Percentiles rank a stretch among this genome's conserved stretches.
Evolutionary conservation across 2,113 vertebrate genomes (phyloP).

Genomic region (Pleuronectes platessa): DNA sequence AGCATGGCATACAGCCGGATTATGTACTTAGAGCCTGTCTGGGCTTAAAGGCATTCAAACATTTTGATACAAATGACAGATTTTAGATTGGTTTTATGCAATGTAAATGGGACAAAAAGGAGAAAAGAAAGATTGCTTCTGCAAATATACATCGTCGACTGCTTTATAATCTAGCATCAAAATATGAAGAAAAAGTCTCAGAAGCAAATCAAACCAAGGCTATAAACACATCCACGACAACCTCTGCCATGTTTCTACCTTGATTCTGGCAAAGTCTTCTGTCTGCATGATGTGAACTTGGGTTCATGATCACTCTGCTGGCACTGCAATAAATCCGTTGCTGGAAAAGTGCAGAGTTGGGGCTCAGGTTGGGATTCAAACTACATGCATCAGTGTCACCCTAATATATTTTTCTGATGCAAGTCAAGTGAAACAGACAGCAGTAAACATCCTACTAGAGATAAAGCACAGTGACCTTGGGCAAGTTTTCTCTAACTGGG

Average conservation of each 20-base stretch:
- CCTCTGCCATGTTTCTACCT: neutral
- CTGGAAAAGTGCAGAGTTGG: constrained; percentile 21
- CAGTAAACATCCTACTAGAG: constrained; percentile 56
- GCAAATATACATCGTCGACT: neutral
- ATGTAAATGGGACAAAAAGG: neutral
- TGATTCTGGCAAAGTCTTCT: neutral
- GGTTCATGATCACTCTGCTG: constrained; percentile 3
- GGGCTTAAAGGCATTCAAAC: constrained; percentile 29
- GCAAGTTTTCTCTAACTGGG: constrained; percentile 50
- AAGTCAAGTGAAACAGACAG: constrained; percentile 70
- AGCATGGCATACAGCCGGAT: constrained; percentile 20
- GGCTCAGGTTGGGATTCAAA: constrained; percentile 34
- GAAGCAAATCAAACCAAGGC: neutral
- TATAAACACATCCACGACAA: neutral
- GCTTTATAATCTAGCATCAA: neutral
- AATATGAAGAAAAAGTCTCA: neutral
- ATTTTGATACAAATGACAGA: constrained; percentile 18
- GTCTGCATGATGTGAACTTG: neutral
- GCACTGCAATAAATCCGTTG: constrained; percentile 22
- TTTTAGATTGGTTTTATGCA: constrained; percentile 1
- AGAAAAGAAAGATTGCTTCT: constrained; percentile 4
- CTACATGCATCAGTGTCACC: constrained; percentile 49
- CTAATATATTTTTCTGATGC: constrained; percentile 65
- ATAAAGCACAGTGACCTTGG: constrained; percentile 64
- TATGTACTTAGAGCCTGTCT: constrained; percentile 13